Conservation (phyloP, 2,797 vertebrate species). For the Rhyacichthys aspro region DNA sequence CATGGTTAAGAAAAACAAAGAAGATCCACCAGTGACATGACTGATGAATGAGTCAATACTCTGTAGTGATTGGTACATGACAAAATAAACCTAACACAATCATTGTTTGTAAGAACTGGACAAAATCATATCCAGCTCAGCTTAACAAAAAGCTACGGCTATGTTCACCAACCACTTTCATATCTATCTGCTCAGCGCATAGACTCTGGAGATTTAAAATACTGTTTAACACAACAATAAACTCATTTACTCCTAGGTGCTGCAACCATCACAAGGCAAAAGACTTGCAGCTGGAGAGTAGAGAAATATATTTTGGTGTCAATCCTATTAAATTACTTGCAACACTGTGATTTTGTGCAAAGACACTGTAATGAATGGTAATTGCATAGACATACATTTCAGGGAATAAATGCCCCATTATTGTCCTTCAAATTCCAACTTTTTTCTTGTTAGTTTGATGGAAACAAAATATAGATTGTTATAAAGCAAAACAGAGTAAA, state of each 20-base stretch:
- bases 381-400: conserved; percentile 71
- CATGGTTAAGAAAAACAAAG: background rate
- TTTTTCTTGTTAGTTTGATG: conserved; percentile 47
- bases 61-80: conserved; percentile 23
- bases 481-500: conserved; percentile 58
- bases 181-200: background rate
- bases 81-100: conserved; percentile 19
- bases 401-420: conserved; percentile 57
- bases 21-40: too few species aligned
- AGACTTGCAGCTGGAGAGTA: conserved; percentile 29
- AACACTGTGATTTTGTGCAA: conserved; percentile 60
- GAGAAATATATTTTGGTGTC: conserved; percentile 42
- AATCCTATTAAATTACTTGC: conserved; percentile 35
- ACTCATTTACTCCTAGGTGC: conserved; percentile 17
- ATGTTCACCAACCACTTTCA: too few species aligned
- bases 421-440: conserved; percentile 30
- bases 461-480: conserved; percentile 36
- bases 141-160: conserved; percentile 29
- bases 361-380: conserved; percentile 48
- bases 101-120: conserved; percentile 5
- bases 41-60: conserved; percentile 18
- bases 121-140: conserved; percentile 30
- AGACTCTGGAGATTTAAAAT: conserved; percentile 8
- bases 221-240: conserved; percentile 27
- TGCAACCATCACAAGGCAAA: conserved; percentile 17